Conservation (phyloP, 1,140 invertebrate species). For the Drosophila biarmipes region DNA sequence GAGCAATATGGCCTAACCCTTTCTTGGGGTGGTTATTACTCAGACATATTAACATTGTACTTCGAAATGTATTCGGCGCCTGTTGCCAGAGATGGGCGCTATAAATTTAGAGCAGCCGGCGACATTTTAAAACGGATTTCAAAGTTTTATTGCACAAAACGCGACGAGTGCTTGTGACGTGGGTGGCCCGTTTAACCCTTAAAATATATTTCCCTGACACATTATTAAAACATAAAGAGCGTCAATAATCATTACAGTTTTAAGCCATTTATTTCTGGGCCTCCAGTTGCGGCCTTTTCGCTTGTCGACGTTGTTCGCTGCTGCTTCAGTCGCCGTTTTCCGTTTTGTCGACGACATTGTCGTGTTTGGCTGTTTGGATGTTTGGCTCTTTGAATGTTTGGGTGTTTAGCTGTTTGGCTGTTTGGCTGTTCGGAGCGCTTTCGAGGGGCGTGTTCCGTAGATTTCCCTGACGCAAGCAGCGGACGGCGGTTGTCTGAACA, state of each 20-base stretch:
- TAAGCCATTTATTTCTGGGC: constrained; percentile 69
- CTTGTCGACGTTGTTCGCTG: constrained; percentile 44
- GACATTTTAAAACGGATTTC: constrained; percentile 77
- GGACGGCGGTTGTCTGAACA: constrained; percentile 59
- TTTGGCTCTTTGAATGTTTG: constrained; percentile 24
- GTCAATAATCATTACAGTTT: constrained; percentile 82
- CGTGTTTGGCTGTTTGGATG: constrained; percentile 50
- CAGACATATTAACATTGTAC: constrained; percentile 60
- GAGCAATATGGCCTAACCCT: constrained; percentile 27
- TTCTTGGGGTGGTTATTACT: constrained; percentile 43
- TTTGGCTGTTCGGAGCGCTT: constrained; percentile 25
- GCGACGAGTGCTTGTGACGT: constrained; percentile 71
- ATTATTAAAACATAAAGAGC: constrained; percentile 83
- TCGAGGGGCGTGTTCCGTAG: constrained; percentile 48
- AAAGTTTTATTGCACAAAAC: constrained; percentile 76
- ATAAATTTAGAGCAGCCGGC: constrained; percentile 77
- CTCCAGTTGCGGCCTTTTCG: constrained; percentile 27
- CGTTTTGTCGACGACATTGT: constrained; percentile 34
- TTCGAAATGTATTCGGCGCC: constrained; percentile 56
- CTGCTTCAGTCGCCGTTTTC: constrained; percentile 21
- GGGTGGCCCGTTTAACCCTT: constrained; percentile 75
- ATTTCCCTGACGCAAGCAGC: constrained; percentile 56
- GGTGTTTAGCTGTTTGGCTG: constrained; percentile 23
- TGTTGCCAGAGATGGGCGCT: constrained; percentile 60
- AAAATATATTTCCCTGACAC: constrained; percentile 69